Percentiles rank a stretch among this genome's conserved stretches.
Evolutionary conservation across 2,888 invertebrate genomes (phyloP).

Genomic region (Rhagium mordax): DNA sequence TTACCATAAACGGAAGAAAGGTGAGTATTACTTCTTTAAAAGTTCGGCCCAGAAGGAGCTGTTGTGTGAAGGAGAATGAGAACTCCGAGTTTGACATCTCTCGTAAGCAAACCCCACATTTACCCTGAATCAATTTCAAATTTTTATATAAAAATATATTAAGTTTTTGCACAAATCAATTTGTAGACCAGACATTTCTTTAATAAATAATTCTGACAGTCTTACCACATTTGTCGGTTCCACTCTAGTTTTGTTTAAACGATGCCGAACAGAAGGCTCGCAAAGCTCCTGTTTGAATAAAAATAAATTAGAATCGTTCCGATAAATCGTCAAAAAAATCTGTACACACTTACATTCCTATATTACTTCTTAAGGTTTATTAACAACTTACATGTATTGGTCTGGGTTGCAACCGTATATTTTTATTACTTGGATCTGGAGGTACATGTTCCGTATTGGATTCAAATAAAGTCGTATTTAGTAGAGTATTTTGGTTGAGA

Average conservation of each 20-base stretch:
- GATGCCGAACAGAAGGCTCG: not conserved
- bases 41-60: constrained; percentile 24
- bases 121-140: constrained; percentile 15
- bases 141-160: not conserved
- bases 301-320: not conserved
- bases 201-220: too few relatives aligned
- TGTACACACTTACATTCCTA: too few relatives aligned
- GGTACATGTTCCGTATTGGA: not conserved
- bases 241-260: not conserved
- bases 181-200: too few relatives aligned
- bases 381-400: not conserved
- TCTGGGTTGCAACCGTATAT: not conserved
- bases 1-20: constrained; percentile 29
- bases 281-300: not conserved
- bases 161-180: too few relatives aligned
- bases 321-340: not conserved
- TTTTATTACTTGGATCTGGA: too few relatives aligned
- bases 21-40: constrained; percentile 33
- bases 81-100: not conserved
- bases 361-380: not conserved
- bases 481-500: not conserved
- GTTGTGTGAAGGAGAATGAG: constrained; percentile 6
- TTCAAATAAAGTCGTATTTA: not conserved
- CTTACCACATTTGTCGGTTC: too few relatives aligned
- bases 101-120: constrained; percentile 40